Conservation (phyloP, 2,888 invertebrate species). For the Therioaphis trifolii region DNA sequence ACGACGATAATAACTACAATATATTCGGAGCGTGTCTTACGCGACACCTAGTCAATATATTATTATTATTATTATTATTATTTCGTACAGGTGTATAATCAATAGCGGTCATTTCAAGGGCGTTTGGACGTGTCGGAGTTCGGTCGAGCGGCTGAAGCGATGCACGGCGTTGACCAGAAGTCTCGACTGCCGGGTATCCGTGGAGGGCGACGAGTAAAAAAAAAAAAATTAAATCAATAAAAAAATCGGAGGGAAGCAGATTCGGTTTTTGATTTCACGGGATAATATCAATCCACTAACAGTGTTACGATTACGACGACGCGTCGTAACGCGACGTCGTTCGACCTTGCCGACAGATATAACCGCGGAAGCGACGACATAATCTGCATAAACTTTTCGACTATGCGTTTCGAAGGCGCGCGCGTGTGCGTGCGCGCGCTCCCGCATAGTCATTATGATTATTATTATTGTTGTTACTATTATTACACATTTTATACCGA, state of each 20-base stretch:
- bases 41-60: too few species aligned
- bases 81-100: background rate
- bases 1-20: background rate
- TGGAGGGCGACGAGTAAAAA: too few species aligned
- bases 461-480: too few species aligned
- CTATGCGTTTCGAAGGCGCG: too few species aligned
- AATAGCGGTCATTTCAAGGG: slow-evolving; percentile 54
- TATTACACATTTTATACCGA: too few species aligned
- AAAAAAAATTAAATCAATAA: too few species aligned
- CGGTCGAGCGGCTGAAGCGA: background rate
- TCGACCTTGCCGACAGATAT: too few species aligned
- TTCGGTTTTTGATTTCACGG: background rate
- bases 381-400: slow-evolving; percentile 30
- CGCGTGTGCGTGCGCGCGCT: too few species aligned
- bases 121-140: background rate
- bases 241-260: too few species aligned
- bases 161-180: background rate
- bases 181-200: background rate
- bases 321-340: too few species aligned
- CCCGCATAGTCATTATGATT: too few species aligned
- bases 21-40: background rate
- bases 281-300: background rate
- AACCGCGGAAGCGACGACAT: slow-evolving; percentile 7
- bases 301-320: too few species aligned
- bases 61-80: background rate